phyloP scores from a whole-genome alignment of 2,797 vertebrate genomes.

The Triplophysa bombifrons region DNA sequence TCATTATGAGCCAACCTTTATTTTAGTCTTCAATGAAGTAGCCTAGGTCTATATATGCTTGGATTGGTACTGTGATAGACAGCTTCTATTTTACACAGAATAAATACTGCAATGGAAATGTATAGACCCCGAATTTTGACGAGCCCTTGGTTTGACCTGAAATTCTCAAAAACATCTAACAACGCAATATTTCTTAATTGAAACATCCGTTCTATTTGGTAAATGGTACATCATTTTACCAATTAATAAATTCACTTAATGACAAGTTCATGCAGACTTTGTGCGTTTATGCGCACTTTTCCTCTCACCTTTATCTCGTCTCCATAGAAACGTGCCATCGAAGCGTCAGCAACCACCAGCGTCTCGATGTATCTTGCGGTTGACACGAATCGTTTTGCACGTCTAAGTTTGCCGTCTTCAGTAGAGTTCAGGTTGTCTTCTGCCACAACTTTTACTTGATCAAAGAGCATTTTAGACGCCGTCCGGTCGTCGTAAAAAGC shows the following conservation, averaged over 20 bases:
- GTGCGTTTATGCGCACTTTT: neutral
- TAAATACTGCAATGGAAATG: neutral
- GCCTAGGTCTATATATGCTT: no score
- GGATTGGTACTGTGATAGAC: neutral
- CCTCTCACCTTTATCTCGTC: conserved; percentile 85
- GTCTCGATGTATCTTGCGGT: conserved; percentile 93
- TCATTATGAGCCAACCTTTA: neutral
- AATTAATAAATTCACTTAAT: no score
- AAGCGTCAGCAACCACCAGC: conserved; percentile 88
- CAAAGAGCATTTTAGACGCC: conserved; percentile 54
- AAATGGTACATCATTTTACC: conserved; percentile 2
- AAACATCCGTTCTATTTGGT: conserved; percentile 13
- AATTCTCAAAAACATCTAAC: neutral
- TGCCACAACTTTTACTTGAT: conserved; percentile 50
- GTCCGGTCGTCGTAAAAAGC: conserved; percentile 37
- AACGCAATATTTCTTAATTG: neutral
- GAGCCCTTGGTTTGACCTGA: neutral
- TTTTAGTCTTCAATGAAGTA: neutral
- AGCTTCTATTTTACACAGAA: neutral
- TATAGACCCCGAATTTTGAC: conserved; percentile 8
- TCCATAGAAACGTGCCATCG: conserved; percentile 91
- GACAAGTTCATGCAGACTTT: neutral
- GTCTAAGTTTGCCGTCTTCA: conserved; percentile 61
- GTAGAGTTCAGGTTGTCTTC: conserved; percentile 60
- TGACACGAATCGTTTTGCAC: conserved; percentile 84